Base-by-base conservation (phyloP, 2,888 invertebrate species). In the Drosophila neutralis region DNA sequence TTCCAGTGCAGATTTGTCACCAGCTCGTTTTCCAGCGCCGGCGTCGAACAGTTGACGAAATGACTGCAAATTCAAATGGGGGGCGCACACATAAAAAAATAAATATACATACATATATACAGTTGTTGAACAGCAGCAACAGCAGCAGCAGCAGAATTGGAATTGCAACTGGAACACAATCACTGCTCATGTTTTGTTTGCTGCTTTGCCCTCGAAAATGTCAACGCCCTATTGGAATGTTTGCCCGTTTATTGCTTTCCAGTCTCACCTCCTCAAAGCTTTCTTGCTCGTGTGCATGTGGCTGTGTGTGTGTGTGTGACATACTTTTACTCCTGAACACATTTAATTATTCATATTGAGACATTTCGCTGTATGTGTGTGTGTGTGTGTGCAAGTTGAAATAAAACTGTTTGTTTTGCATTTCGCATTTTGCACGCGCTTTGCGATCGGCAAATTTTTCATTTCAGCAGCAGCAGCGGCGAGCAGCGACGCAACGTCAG, bases 331-430 rank as follows among this genome's bases (percentile, higher is more conserved):
- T 82, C 82, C 82, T 80, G 76, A 87, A 88, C 89, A 82, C 84
- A 88, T 83, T 85, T 87, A 83, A 85, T 85, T 88, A 88, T 88
- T 87, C 82, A 60, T 67, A 83, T 86, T 81, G 84, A 84, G 87
- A 80, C 83, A 80, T 73, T 87, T 79, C 61, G 29, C 13, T 27
- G 21, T 40, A 40, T 60, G 24, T 38, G 53, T 78, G 48, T n/a
- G 27, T 60, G 69, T 57, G 35, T 68, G 65, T 56, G 78, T 76
- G 67, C 63, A 73, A 87, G 83, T 85, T 78, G 64, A 69, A 76
- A 42, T 42, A 76, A 80, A 83, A 89, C 65, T 85, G 89, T 89
- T 90, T 87, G 87, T 90, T 87, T 90, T 83, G 90, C 87, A 87
- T 87, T 90, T 90, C 80, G 82, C 62, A 77, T 62, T 66, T 86